These are phyloP conservation scores for Perithous albicinctus DNA, from an alignment of 2,888 invertebrate species.

Conservation along the genomic window DNA sequence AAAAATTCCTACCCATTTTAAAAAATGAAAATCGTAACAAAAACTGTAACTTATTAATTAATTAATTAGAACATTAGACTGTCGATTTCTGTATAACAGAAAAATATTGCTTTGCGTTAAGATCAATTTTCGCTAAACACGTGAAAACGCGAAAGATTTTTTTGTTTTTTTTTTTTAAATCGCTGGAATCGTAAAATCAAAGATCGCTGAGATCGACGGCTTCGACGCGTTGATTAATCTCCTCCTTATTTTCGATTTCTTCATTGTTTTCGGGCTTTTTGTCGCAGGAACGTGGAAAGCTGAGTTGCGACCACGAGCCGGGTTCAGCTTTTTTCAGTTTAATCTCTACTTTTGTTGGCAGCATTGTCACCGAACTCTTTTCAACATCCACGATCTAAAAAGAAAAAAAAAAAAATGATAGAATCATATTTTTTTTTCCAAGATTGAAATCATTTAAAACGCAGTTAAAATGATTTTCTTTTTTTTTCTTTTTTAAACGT, in stretches of 20 bases:
- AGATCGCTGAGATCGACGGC: conserved; percentile 92
- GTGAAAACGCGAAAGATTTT: not conserved
- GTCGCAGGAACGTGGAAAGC: conserved; percentile 86
- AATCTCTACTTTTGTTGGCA: conserved; percentile 96
- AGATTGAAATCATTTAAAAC: no score
- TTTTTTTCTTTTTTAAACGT: no score
- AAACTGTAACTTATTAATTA: not conserved
- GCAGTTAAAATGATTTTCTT: no score
- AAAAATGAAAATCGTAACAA: no score
- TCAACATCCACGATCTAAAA: conserved; percentile 91
- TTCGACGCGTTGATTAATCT: conserved; percentile 86
- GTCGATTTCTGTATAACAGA: conserved; percentile 18
- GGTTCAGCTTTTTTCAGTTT: conserved; percentile 94
- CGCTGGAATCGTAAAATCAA: conserved; percentile 67
- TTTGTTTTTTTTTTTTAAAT: no score
- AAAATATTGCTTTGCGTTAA: not conserved
- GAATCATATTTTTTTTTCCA: no score
- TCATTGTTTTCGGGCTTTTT: conserved; percentile 29
- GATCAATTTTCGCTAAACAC: not conserved
- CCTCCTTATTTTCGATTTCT: conserved; percentile 32
- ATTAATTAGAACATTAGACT: not conserved
- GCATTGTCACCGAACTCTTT: conserved; percentile 91
- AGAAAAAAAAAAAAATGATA: conserved; percentile 64
- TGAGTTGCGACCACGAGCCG: conserved; percentile 92
- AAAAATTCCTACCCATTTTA: no score